Percentiles rank a stretch among this genome's conserved stretches.
phyloP scores from a whole-genome alignment of 2,113 vertebrate species.

The Entomyzon cyanotis region DNA sequence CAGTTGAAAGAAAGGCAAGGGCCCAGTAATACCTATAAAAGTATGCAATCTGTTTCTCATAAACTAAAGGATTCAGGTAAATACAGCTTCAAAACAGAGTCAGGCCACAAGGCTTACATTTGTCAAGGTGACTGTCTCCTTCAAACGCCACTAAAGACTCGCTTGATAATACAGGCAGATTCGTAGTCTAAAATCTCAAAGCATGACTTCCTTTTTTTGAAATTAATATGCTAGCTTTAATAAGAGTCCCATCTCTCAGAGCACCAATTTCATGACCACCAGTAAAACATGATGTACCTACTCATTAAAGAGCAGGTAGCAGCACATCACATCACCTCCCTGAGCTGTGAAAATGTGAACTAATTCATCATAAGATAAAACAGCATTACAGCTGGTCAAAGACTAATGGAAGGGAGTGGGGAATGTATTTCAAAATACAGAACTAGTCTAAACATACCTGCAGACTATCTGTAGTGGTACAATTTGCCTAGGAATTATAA shows the following conservation, averaged over 20 bases:
- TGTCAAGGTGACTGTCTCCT: background rate
- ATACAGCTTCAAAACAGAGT: background rate
- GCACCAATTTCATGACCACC: background rate
- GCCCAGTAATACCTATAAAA: background rate
- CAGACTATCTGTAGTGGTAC: background rate
- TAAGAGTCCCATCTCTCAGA: background rate
- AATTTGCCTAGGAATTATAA: background rate
- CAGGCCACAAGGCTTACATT: background rate
- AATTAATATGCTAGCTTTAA: background rate
- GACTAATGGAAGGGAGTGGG: background rate
- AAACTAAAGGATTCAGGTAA: background rate
- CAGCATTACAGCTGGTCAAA: background rate
- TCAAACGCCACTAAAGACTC: background rate
- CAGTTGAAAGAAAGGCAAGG: background rate
- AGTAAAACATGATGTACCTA: background rate
- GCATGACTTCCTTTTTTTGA: background rate
- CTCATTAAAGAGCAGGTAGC: background rate
- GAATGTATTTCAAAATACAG: background rate
- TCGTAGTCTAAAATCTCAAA: background rate
- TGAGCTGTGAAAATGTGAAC: background rate
- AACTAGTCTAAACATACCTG: background rate
- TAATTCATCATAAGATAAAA: background rate
- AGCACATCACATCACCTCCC: background rate
- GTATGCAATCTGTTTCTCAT: background rate
- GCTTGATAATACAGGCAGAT: background rate